These are phyloP conservation scores for Apodemus sylvaticus DNA, from an alignment of 2,113 vertebrate species.

Conservation along the genomic window DNA sequence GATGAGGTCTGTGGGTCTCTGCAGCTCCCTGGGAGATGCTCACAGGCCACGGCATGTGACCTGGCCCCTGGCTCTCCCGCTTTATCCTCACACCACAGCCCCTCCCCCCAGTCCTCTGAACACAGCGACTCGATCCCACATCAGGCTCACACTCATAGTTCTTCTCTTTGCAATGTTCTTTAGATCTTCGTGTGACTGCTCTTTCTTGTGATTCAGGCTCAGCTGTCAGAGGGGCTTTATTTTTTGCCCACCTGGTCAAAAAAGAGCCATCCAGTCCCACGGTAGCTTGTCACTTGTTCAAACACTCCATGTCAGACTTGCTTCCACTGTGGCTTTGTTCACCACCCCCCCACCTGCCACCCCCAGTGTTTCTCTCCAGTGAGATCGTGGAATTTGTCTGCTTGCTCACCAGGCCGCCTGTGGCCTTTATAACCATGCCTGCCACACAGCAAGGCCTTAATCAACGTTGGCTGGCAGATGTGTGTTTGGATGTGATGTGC, in stretches of 20 bases:
- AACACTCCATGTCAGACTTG: not conserved
- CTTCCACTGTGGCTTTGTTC: not conserved
- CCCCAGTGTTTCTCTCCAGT: not conserved
- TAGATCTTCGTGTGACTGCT: slow-evolving; percentile 28
- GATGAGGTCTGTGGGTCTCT: not conserved
- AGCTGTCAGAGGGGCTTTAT: slow-evolving; percentile 15
- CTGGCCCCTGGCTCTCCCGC: not conserved
- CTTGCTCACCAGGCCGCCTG: not conserved
- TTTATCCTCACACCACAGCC: not conserved
- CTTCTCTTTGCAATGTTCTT: slow-evolving; percentile 57
- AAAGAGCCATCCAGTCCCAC: not conserved
- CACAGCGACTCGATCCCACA: not conserved
- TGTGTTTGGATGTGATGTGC: not conserved
- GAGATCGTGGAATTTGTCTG: not conserved
- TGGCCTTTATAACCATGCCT: not conserved
- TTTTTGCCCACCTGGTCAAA: not conserved
- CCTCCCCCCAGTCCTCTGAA: not conserved
- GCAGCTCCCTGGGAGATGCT: not conserved
- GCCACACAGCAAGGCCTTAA: not conserved
- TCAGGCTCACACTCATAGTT: not conserved
- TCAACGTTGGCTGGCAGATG: not conserved
- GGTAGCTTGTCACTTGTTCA: not conserved
- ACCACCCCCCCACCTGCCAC: too few relatives aligned
- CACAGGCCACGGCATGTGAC: not conserved
- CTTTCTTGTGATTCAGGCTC: slow-evolving; percentile 44